Base-by-base conservation (phyloP, 2,888 invertebrate species). In the Agriopis leucophaearia region DNA sequence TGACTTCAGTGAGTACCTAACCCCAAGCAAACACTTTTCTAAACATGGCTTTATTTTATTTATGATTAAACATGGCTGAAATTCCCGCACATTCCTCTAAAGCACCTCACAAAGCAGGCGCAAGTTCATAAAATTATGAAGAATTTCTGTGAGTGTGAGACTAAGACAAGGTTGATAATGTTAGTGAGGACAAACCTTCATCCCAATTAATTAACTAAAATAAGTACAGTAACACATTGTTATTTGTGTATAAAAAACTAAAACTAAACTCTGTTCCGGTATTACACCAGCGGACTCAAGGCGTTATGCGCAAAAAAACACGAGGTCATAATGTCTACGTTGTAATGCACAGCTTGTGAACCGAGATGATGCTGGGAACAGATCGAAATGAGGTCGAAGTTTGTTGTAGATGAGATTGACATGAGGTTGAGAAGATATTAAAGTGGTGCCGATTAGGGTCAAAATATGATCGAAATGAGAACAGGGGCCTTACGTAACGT, bases 191-290 rank as follows among this genome's bases (percentile, higher is more conserved):
- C 18, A 7, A 15, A 15, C 45, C 36, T 36, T 58, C 15, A 47
- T 47, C 56, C 35, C 57, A 36, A 58, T 47, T 58, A 58, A 58
- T 58, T 36, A 58, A 12, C 15, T 58, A 58, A 58, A 47, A 47
- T 47, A 47, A 58, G 57, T 47, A 58, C 16, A 56, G 44, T 58
- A 58, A 58, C 47, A 47, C 57, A 58, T 58, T 58, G 47, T 58
- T 58, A 58, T 58, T 58, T 47, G 47, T 47, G 15, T 58, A 58
- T 58, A 58, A 58, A 47, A n/a, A n/a, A n/a, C n/a, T n/a, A n/a
- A n/a, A 58, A 58, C 47, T 36, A 58, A 47, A 47, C 10, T 58
- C 57, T 58, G 57, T 58, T 58, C 57, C 57, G 57, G 57, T 58
- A 58, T 58, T 47, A 58, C 57, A 44, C 45, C 57, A 58, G 44